phyloP scores from a whole-genome alignment of 2,888 invertebrate genomes.

The Sturmia bella region DNA sequence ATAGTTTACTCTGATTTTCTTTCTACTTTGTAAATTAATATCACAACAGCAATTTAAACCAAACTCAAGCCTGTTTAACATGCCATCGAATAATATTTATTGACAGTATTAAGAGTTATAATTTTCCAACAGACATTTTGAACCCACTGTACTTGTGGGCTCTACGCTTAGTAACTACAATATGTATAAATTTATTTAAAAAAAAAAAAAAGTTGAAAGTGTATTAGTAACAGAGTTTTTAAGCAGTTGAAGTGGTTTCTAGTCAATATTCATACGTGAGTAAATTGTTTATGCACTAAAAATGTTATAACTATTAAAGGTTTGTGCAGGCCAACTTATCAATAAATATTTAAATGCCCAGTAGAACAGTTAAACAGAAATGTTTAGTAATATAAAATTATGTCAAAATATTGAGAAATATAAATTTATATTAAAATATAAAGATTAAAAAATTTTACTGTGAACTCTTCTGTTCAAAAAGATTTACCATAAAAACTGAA shows the following conservation, averaged over 20 bases:
- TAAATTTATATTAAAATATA: too few relatives aligned
- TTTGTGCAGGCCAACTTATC: not conserved
- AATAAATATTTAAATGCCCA: not conserved
- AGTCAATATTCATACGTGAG: constrained; percentile 22
- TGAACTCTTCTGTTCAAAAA: too few relatives aligned
- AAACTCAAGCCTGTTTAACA: too few relatives aligned
- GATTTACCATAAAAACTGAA: too few relatives aligned
- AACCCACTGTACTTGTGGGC: not conserved
- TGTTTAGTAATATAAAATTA: too few relatives aligned
- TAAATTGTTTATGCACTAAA: constrained; percentile 36
- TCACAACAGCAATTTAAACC: too few relatives aligned
- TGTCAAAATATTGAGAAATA: too few relatives aligned
- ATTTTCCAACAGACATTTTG: not conserved
- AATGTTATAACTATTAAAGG: constrained; percentile 8
- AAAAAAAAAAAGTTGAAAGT: not conserved
- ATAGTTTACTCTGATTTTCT: too few relatives aligned
- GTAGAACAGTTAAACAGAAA: not conserved
- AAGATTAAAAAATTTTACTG: too few relatives aligned
- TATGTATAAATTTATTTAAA: not conserved
- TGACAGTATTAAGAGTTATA: too few relatives aligned
- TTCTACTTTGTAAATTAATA: too few relatives aligned
- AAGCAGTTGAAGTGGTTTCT: constrained; percentile 23
- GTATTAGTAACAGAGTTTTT: constrained; percentile 31
- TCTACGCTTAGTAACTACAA: not conserved
- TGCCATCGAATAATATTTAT: too few relatives aligned